A percentile compares a stretch with the other conserved stretches of the same genome.
These are phyloP conservation scores for Echinometra lucunter DNA, from an alignment of 53 echinoderm and acorn worm species.

Conservation along the genomic window DNA sequence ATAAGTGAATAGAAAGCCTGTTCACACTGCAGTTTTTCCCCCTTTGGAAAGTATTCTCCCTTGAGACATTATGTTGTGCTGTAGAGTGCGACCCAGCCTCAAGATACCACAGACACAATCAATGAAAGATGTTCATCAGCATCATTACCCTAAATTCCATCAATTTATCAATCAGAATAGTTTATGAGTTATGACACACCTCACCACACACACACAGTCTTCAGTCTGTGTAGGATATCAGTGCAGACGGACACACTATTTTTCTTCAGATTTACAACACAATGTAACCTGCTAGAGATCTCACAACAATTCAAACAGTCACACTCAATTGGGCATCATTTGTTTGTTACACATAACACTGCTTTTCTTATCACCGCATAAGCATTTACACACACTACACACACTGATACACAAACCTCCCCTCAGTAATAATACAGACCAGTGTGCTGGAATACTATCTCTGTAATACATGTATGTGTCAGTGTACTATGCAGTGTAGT, in stretches of 20 bases:
- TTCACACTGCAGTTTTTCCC: neutral
- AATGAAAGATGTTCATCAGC: neutral
- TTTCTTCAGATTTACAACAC: neutral
- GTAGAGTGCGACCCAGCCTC: neutral
- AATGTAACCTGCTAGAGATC: conserved; percentile 25
- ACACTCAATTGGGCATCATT: conserved; percentile 20
- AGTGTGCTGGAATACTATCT: neutral
- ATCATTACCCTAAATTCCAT: conserved; percentile 45
- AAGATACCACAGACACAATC: neutral
- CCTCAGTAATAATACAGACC: neutral
- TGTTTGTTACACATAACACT: conserved; percentile 46
- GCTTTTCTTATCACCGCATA: conserved; percentile 44
- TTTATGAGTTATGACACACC: conserved; percentile 27
- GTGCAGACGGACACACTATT: neutral
- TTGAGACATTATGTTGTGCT: neutral
- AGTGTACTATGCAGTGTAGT: conserved; percentile 45
- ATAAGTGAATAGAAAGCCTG: no score
- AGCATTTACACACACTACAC: conserved; percentile 26
- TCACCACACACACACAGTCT: neutral
- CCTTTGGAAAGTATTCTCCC: neutral
- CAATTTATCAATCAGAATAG: conserved; percentile 20
- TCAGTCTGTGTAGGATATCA: neutral
- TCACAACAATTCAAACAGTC: conserved; percentile 36
- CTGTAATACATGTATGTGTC: conserved; percentile 26
- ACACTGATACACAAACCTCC: conserved; percentile 36